Conservation (phyloP, 2,113 vertebrate genomes). For the Lutjanus erythropterus region DNA sequence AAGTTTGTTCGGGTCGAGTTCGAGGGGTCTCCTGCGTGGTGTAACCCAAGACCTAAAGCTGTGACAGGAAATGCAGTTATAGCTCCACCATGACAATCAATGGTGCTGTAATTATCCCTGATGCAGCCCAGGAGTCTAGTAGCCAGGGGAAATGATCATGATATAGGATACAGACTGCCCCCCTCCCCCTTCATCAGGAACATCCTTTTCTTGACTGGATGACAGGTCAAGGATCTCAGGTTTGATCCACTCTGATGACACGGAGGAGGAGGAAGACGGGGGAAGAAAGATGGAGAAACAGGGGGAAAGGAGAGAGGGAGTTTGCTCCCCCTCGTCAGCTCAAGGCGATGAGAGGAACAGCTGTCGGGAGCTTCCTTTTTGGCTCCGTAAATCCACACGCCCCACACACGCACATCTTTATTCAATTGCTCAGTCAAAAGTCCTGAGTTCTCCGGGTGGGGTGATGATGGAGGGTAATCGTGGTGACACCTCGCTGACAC, state of each 20-base stretch:
- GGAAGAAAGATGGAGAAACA: constrained; percentile 19
- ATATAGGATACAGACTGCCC: constrained; percentile 55
- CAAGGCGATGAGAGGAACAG: constrained; percentile 76
- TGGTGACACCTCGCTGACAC: constrained; percentile 30
- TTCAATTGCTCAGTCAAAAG: constrained; percentile 38
- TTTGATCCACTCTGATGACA: constrained; percentile 41
- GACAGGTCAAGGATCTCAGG: constrained; percentile 40
- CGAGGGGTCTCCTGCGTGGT: constrained; percentile 44
- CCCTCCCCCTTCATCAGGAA: constrained; percentile 3
- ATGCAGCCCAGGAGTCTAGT: constrained; percentile 49
- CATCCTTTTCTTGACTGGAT: constrained; percentile 34
- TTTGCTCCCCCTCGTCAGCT: constrained; percentile 46
- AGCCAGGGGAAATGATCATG: constrained; percentile 16
- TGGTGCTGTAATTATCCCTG: constrained; percentile 60
- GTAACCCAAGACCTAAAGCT: constrained; percentile 62
- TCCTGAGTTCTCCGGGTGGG: constrained; percentile 37
- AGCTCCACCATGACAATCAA: constrained; percentile 63
- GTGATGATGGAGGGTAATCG: constrained; percentile 36
- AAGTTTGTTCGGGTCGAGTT: constrained; percentile 29
- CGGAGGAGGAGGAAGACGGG: constrained; percentile 36
- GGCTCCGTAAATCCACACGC: constrained; percentile 34
- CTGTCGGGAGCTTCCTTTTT: constrained; percentile 77
- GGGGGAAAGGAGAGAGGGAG: constrained; percentile 19
- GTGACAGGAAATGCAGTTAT: constrained; percentile 60
- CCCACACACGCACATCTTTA: constrained; percentile 46